Conservation (phyloP, 1,140 invertebrate species). For the Eufriesea mexicana region DNA sequence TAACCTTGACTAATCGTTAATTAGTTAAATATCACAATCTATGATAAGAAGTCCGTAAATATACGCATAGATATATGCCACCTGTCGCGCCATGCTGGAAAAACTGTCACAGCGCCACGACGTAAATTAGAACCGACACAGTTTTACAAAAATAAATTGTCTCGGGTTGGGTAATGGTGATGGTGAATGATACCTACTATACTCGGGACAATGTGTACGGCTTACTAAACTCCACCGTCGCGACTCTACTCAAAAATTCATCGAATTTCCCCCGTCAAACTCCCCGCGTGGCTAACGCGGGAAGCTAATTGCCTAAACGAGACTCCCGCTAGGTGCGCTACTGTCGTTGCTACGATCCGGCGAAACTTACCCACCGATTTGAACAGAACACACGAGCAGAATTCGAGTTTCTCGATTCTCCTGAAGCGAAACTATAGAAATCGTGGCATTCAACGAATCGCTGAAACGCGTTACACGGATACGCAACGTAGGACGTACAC, state of each 20-base stretch:
- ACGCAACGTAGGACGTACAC: neutral
- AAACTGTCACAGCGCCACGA: conserved; percentile 30
- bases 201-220: conserved; percentile 27
- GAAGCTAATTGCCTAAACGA: neutral
- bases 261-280: neutral
- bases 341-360: neutral
- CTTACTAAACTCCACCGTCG: neutral
- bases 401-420: neutral
- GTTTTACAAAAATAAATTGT: conserved; percentile 64
- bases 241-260: neutral
- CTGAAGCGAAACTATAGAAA: neutral
- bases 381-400: neutral
- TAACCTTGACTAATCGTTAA: conserved; percentile 64
- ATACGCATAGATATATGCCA: conserved; percentile 45
- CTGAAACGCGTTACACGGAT: neutral
- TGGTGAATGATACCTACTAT: neutral
- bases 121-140: conserved; percentile 57
- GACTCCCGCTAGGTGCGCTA: neutral
- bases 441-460: neutral
- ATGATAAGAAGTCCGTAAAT: conserved; percentile 70
- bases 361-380: neutral
- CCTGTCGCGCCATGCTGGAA: conserved; percentile 38
- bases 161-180: conserved; percentile 18
- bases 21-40: conserved; percentile 79
- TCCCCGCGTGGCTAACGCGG: neutral